phyloP scores from a whole-genome alignment of 30 jellyfish, hydroid and myxozoan genomes.

The Aurelia sp. region DNA sequence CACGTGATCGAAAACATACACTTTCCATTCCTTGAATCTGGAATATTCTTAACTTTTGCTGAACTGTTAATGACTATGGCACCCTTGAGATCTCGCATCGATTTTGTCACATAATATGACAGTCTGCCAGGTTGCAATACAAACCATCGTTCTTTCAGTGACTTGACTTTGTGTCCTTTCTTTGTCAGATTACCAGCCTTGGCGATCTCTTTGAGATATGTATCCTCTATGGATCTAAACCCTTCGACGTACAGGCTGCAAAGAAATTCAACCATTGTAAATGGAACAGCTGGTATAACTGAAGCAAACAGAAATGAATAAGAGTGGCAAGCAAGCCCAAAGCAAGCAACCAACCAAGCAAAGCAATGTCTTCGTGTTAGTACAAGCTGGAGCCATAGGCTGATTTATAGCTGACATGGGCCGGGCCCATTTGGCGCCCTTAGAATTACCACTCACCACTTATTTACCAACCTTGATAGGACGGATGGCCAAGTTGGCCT shows the following conservation, averaged over 20 bases:
- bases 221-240: constrained; percentile 46
- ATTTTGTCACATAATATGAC: constrained; percentile 72
- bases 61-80: constrained; percentile 50
- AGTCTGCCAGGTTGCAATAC: constrained; percentile 80
- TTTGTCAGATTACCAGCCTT: constrained; percentile 83
- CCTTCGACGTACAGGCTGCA: constrained; percentile 91
- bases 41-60: constrained; percentile 55
- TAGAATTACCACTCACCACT: too few species aligned
- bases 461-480: too few species aligned
- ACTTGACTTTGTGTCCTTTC: constrained; percentile 97
- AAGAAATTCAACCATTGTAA: not conserved
- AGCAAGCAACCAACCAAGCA: too few species aligned
- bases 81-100: constrained; percentile 80
- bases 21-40: constrained; percentile 73
- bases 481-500: too few species aligned
- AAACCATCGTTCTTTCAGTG: constrained; percentile 95
- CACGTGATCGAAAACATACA: constrained; percentile 85
- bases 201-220: constrained; percentile 62
- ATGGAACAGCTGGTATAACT: too few species aligned
- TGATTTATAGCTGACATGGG: too few species aligned
- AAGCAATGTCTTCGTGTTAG: too few species aligned
- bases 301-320: too few species aligned
- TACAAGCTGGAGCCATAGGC: too few species aligned
- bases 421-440: too few species aligned
- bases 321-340: too few species aligned